Evolutionary conservation across 2,797 vertebrate genomes (phyloP).

Genomic region (Lacerta viridis): DNA sequence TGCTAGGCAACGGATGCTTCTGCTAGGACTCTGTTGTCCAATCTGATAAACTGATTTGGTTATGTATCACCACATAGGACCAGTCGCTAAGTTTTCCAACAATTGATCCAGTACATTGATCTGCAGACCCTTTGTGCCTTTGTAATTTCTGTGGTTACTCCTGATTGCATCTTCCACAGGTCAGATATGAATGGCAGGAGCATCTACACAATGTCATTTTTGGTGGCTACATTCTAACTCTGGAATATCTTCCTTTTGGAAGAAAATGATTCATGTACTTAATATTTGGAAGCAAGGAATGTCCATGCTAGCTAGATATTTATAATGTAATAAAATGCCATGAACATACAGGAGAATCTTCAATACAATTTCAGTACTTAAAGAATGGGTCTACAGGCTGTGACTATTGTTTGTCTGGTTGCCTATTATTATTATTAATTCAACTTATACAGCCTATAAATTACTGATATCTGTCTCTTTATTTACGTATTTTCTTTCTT

Average conservation of each 20-base stretch:
- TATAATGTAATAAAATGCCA: conserved; percentile 60
- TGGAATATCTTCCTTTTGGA: background rate
- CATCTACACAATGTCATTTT: background rate
- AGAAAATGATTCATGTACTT: background rate
- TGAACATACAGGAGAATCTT: background rate
- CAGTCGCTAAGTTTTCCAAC: background rate
- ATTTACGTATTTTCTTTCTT: conserved; percentile 76
- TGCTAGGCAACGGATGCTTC: background rate
- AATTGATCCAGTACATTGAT: background rate
- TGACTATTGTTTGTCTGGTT: conserved; percentile 69
- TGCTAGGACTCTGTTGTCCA: background rate
- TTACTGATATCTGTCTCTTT: conserved; percentile 73
- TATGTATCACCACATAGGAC: background rate
- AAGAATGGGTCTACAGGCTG: conserved; percentile 42
- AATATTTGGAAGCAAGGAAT: background rate
- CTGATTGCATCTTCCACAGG: background rate
- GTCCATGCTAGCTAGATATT: conserved; percentile 13
- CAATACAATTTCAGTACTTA: conserved; percentile 24
- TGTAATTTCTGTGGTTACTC: background rate
- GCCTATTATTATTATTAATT: conserved; percentile 45
- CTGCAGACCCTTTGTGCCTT: background rate
- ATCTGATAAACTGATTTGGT: background rate
- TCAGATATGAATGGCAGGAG: background rate
- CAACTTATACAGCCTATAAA: conserved; percentile 68
- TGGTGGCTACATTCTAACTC: background rate